Conservation (phyloP, 2,797 vertebrate genomes). For the Eutrigla gurnardus region DNA sequence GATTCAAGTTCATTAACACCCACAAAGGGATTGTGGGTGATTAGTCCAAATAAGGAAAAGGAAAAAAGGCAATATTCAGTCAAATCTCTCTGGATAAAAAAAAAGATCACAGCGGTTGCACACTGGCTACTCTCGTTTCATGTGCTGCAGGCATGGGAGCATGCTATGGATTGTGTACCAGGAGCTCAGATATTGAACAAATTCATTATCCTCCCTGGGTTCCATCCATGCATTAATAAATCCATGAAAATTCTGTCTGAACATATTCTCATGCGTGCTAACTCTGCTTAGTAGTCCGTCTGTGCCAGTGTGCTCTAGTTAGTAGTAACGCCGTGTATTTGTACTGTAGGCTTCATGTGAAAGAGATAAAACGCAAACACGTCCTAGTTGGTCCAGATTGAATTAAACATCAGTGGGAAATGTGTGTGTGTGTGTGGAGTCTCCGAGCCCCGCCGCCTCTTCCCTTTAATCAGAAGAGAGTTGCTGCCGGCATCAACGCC, state of each 20-base stretch:
- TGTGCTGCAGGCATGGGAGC: constrained; percentile 31
- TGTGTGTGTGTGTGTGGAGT: constrained; percentile 43
- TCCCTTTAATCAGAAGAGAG: constrained; percentile 79
- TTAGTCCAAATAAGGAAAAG: constrained; percentile 25
- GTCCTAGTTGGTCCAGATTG: constrained; percentile 72
- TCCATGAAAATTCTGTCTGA: constrained; percentile 73
- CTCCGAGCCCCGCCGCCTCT: constrained; percentile 63
- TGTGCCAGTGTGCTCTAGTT: constrained; percentile 70
- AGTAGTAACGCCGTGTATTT: constrained; percentile 66
- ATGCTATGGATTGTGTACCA: constrained; percentile 17
- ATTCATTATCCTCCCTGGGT: constrained; percentile 51
- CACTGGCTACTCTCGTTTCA: constrained; percentile 19
- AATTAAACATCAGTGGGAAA: constrained; percentile 79
- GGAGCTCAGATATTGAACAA: constrained; percentile 56
- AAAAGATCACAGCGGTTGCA: constrained; percentile 32
- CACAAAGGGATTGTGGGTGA: constrained; percentile 2
- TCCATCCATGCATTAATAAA: constrained; percentile 68
- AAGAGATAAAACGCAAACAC: constrained; percentile 78
- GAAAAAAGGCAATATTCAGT: background rate
- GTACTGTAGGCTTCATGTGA: constrained; percentile 74
- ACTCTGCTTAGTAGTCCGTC: constrained; percentile 65
- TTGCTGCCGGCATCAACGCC: constrained; percentile 65
- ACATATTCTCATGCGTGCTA: constrained; percentile 63
- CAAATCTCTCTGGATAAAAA: constrained; percentile 37
- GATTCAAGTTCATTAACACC: constrained; percentile 19